Evolutionary conservation across 2,888 invertebrate species (phyloP).

Genomic region (Cenopis cana): DNA sequence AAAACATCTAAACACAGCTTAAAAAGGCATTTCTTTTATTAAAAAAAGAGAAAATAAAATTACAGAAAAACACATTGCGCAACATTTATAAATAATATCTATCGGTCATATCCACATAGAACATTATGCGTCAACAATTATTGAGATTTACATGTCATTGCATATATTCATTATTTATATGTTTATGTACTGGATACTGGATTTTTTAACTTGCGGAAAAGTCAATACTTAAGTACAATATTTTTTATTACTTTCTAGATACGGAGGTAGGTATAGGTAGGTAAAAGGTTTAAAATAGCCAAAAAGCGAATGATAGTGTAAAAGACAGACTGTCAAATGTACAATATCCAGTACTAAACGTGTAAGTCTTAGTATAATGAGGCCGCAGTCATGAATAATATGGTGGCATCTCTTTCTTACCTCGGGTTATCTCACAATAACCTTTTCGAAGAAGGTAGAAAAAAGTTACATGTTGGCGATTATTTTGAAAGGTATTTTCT

Average conservation of each 20-base stretch:
- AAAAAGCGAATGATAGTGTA: not conserved
- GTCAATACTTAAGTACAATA: too few species aligned
- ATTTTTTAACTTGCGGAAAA: too few species aligned
- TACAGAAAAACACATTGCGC: constrained; percentile 77
- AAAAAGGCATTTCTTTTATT: constrained; percentile 75
- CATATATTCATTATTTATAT: constrained; percentile 53
- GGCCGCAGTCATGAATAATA: constrained; percentile 41
- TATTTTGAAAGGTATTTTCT: not conserved
- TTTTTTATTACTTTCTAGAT: too few species aligned
- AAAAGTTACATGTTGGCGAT: not conserved
- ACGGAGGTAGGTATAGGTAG: not conserved
- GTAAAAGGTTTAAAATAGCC: not conserved
- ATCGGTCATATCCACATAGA: constrained; percentile 68
- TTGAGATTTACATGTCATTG: constrained; percentile 63
- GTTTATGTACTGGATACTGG: constrained; percentile 30
- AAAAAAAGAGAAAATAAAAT: constrained; percentile 72
- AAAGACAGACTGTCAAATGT: not conserved
- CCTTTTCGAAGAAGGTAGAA: not conserved
- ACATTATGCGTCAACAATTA: constrained; percentile 72
- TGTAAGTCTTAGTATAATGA: constrained; percentile 35
- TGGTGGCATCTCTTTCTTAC: constrained; percentile 50
- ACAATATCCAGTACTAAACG: constrained; percentile 18
- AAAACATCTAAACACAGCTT: constrained; percentile 49
- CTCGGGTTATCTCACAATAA: constrained; percentile 5
- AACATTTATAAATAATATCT: constrained; percentile 77